Evolutionary conservation across 2,113 vertebrate genomes (phyloP).

Genomic region (Felis catus): DNA sequence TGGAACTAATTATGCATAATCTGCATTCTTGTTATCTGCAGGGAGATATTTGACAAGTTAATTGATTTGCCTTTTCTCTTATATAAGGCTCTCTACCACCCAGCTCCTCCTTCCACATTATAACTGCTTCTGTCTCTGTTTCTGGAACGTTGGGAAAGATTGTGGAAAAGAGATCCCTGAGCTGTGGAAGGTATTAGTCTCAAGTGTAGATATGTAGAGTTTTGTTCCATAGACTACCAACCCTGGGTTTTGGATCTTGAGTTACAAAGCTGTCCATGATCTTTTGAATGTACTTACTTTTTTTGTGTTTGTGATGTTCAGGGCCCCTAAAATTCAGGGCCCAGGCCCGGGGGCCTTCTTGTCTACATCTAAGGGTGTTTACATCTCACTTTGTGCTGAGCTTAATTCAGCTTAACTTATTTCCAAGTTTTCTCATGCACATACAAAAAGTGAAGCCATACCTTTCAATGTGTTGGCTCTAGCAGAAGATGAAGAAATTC

Average conservation of each 20-base stretch:
- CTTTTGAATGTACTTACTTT: constrained; percentile 8
- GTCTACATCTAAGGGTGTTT: constrained; percentile 38
- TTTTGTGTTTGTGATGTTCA: constrained; percentile 12
- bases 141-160: neutral
- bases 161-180: constrained; percentile 2
- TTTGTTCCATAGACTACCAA: neutral
- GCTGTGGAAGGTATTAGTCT: constrained; percentile 24
- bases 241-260: neutral
- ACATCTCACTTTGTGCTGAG: neutral
- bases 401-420: neutral
- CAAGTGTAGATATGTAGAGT: neutral
- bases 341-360: neutral
- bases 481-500: constrained; percentile 32
- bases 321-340: neutral
- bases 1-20: constrained; percentile 12
- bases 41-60: constrained; percentile 39
- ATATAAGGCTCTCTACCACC: constrained; percentile 11
- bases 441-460: constrained; percentile 18
- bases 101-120: constrained; percentile 18
- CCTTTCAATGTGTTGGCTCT: neutral
- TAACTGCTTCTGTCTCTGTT: constrained; percentile 44
- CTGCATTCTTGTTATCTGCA: neutral
- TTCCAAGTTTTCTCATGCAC: constrained; percentile 30
- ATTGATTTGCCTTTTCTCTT: constrained; percentile 56
- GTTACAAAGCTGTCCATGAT: neutral